Evolutionary conservation across 30 jellyfish, hydroid and myxozoan species (phyloP).

Genomic region (Aurelia aurita complex sp. Pacific): DNA sequence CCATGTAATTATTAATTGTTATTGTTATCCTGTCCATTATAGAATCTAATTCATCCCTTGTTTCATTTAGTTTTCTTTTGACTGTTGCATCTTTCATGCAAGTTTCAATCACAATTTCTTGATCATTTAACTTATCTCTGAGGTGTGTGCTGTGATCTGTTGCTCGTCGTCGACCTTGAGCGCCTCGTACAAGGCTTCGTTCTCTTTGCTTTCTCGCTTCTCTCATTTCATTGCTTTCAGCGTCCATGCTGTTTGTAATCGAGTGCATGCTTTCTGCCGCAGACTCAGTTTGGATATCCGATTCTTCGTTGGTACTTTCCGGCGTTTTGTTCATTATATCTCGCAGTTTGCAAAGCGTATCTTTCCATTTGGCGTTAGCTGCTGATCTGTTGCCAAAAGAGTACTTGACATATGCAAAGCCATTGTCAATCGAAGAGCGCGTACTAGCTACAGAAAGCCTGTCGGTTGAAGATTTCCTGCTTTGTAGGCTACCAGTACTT

Average conservation of each 20-base stretch:
- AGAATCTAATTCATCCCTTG: conserved; percentile 55
- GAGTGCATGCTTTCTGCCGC: neutral
- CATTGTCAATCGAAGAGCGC: no score
- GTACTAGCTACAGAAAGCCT: no score
- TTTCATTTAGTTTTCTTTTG: conserved; percentile 38
- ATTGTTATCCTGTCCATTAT: conserved; percentile 55
- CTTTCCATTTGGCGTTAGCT: no score
- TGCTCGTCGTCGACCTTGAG: neutral
- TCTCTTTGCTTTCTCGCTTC: neutral
- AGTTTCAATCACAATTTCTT: conserved; percentile 64
- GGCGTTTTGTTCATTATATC: no score
- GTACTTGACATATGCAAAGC: no score
- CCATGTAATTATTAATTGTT: conserved; percentile 61
- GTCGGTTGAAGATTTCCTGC: neutral
- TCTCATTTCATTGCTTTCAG: neutral
- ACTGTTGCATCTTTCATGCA: conserved; percentile 59
- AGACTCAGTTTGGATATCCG: no score
- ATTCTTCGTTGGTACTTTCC: no score
- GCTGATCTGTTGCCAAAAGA: no score
- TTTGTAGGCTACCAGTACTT: neutral
- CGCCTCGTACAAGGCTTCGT: neutral
- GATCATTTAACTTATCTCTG: conserved; percentile 33
- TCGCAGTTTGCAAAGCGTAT: no score
- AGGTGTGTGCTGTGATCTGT: neutral
- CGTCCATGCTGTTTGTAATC: neutral